Conservation (phyloP, 2,113 vertebrate species). For the rabbit (Oryctolagus cuniculus) region DNA sequence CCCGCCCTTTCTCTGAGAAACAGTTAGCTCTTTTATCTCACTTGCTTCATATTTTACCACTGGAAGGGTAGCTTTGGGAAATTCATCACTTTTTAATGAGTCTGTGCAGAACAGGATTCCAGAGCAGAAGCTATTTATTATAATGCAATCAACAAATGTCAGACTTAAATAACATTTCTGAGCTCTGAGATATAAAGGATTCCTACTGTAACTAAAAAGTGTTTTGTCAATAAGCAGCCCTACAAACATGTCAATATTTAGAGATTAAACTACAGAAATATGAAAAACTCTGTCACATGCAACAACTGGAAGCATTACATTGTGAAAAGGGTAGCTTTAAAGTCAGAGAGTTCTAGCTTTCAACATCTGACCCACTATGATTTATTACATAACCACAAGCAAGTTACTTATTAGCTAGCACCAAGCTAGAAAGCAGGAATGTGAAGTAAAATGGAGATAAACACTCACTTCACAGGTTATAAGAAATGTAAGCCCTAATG, state of each 20-base stretch:
- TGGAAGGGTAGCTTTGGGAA: neutral
- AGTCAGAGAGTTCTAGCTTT: neutral
- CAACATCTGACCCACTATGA: neutral
- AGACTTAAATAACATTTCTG: conserved; percentile 41
- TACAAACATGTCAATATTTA: conserved; percentile 65
- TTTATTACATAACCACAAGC: neutral
- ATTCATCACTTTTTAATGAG: conserved; percentile 26
- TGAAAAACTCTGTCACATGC: conserved; percentile 24
- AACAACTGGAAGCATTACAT: conserved; percentile 1
- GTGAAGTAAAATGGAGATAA: conserved; percentile 27
- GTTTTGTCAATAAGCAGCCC: conserved; percentile 45
- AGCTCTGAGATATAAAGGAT: conserved; percentile 24
- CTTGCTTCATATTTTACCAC: conserved; percentile 42
- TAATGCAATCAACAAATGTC: neutral
- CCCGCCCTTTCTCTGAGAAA: neutral
- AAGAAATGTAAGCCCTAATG: neutral
- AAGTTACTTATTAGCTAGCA: conserved; percentile 32
- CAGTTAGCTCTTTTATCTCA: conserved; percentile 24
- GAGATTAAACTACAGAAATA: conserved; percentile 47
- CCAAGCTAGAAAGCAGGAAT: conserved; percentile 39
- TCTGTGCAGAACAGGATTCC: neutral
- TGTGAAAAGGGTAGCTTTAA: neutral
- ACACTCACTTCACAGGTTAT: neutral
- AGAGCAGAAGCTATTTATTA: conserved; percentile 44
- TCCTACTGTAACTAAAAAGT: neutral